Percentiles rank a stretch among this genome's conserved stretches.
phyloP scores from a whole-genome alignment of 1,140 invertebrate genomes.

The Euwallacea fornicatus region DNA sequence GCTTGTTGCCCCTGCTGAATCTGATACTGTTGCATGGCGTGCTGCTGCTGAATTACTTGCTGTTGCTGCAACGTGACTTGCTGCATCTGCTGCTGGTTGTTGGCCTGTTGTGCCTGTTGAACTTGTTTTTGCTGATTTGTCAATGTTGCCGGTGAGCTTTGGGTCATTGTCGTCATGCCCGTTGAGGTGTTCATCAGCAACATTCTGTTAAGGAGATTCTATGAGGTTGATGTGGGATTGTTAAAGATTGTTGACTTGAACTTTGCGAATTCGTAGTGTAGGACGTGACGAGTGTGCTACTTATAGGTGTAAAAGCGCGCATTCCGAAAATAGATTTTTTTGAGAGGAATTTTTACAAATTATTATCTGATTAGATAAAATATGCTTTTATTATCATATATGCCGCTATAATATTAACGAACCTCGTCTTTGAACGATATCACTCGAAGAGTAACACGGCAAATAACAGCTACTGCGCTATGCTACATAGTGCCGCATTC shows the following conservation, averaged over 20 bases:
- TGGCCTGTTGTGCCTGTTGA: constrained; percentile 52
- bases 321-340: not conserved
- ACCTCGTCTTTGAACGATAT: too few species aligned
- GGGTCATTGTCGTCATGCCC: constrained; percentile 57
- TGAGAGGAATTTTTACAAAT: not conserved
- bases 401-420: too few species aligned
- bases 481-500: too few species aligned
- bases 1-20: constrained; percentile 54
- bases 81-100: constrained; percentile 54
- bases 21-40: constrained; percentile 54
- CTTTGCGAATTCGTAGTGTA: too few species aligned
- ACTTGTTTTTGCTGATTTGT: constrained; percentile 55
- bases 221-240: too few species aligned
- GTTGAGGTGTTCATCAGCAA: constrained; percentile 60
- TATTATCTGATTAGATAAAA: too few species aligned
- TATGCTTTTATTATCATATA: too few species aligned
- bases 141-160: constrained; percentile 55
- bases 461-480: too few species aligned
- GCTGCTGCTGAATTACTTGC: constrained; percentile 56
- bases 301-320: constrained; percentile 3
- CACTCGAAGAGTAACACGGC: too few species aligned
- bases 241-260: too few species aligned
- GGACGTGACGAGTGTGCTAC: not conserved
- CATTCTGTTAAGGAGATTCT: constrained; percentile 52
- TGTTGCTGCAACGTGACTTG: constrained; percentile 52